Evolutionary conservation across 2,113 vertebrate species (phyloP).

Genomic region (Bubo bubo): DNA sequence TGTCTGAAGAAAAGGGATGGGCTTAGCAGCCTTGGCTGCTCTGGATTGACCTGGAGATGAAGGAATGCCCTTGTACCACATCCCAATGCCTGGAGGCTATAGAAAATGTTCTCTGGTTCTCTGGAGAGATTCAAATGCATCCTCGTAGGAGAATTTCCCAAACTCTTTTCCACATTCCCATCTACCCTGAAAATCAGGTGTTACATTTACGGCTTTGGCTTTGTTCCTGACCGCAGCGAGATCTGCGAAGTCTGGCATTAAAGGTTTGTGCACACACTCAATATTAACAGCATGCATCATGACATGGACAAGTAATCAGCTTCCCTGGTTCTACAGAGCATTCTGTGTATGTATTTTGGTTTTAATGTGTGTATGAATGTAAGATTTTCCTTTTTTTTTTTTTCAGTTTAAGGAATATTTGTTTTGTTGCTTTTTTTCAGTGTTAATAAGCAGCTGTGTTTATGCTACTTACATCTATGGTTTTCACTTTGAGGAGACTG

Average conservation of each 20-base stretch:
- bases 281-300: neutral
- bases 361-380: neutral
- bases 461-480: neutral
- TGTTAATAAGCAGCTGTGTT: conserved; percentile 57
- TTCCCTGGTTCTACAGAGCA: neutral
- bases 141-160: neutral
- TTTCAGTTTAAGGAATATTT: conserved; percentile 36
- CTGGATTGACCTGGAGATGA: conserved; percentile 16
- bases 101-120: neutral
- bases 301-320: neutral
- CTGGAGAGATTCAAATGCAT: neutral
- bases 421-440: neutral
- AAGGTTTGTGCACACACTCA: neutral
- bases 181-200: conserved; percentile 17
- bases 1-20: conserved; percentile 33
- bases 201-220: conserved; percentile 51
- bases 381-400: neutral
- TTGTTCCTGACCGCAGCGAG: neutral
- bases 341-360: neutral
- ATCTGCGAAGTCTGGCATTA: conserved; percentile 34
- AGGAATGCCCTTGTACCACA: neutral
- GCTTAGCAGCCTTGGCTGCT: conserved; percentile 3
- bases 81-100: neutral
- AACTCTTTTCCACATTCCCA: conserved; percentile 38
- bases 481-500: conserved; percentile 20